Evolutionary conservation across 2,797 vertebrate species (phyloP).

Genomic region (Echiichthys vipera): DNA sequence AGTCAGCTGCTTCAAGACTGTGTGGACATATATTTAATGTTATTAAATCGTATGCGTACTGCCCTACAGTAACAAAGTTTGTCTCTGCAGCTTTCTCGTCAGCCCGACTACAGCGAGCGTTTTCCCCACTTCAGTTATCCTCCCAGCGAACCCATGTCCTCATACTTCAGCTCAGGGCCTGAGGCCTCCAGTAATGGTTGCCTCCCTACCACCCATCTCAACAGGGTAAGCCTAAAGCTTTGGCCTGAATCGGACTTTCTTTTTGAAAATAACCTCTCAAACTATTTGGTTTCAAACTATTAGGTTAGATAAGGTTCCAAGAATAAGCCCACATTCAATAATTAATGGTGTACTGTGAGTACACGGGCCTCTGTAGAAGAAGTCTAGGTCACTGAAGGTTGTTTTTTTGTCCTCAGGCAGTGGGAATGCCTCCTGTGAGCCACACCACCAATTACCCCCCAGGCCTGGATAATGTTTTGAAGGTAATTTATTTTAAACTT

Average conservation of each 20-base stretch:
- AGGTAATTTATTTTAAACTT: conserved; percentile 76
- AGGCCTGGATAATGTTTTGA: conserved; percentile 81
- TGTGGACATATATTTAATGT: background rate
- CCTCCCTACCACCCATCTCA: conserved; percentile 83
- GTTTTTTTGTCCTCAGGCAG: conserved; percentile 78
- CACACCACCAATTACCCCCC: conserved; percentile 81
- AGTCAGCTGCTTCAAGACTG: background rate
- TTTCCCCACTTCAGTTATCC: conserved; percentile 73
- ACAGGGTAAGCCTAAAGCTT: conserved; percentile 82
- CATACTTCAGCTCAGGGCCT: conserved; percentile 86
- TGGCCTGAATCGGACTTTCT: background rate
- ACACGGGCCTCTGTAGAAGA: conserved; percentile 1
- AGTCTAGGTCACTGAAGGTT: conserved; percentile 34
- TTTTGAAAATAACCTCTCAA: background rate
- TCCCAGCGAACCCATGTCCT: conserved; percentile 81
- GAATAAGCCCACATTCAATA: conserved; percentile 43
- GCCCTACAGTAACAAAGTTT: background rate
- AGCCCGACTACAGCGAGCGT: conserved; percentile 78
- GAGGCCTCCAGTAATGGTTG: conserved; percentile 76
- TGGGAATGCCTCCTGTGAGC: conserved; percentile 88
- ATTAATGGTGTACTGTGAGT: conserved; percentile 26
- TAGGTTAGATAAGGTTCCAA: conserved; percentile 8
- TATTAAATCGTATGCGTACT: background rate
- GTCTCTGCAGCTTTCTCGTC: conserved; percentile 67
- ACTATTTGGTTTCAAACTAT: conserved; percentile 21